phyloP scores from a whole-genome alignment of 2,888 invertebrate genomes.

The Aphodius sticticus region DNA sequence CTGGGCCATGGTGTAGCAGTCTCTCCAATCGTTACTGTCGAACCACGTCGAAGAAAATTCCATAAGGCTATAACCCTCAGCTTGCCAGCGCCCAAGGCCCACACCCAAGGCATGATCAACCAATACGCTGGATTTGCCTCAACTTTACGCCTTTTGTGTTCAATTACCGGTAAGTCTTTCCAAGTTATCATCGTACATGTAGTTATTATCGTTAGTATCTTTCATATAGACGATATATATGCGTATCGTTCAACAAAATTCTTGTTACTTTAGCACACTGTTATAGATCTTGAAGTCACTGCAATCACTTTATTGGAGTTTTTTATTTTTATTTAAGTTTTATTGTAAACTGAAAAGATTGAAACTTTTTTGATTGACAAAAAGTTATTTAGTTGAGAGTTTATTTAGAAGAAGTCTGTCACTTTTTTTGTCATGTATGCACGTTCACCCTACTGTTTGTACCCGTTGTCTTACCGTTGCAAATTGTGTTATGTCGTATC shows the following conservation, averaged over 20 bases:
- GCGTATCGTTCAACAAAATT: not conserved
- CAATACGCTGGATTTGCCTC: slow-evolving; percentile 82
- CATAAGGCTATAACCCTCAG: slow-evolving; percentile 98
- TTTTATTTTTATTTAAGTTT: not conserved
- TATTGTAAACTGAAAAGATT: not conserved
- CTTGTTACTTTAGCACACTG: slow-evolving; percentile 35
- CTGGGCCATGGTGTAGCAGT: slow-evolving; percentile 97
- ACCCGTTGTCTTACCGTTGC: slow-evolving; percentile 59
- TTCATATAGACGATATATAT: slow-evolving; percentile 12
- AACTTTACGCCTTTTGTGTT: slow-evolving; percentile 90
- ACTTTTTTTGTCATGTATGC: slow-evolving; percentile 25
- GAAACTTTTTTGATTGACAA: not conserved
- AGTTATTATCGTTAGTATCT: slow-evolving; percentile 8
- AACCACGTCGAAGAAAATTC: slow-evolving; percentile 97
- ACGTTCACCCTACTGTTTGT: slow-evolving; percentile 35
- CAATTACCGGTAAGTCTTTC: slow-evolving; percentile 80
- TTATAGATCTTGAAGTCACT: slow-evolving; percentile 19
- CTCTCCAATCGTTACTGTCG: slow-evolving; percentile 97
- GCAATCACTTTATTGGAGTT: not conserved
- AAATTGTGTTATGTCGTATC: slow-evolving; percentile 58
- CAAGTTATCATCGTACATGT: not conserved
- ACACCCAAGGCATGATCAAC: slow-evolving; percentile 78
- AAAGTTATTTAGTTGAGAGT: not conserved
- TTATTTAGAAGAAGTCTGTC: not conserved
- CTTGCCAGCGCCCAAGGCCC: slow-evolving; percentile 82